A percentile compares a stretch with the other conserved stretches of the same genome.
These are phyloP conservation scores for Grus americana DNA, from an alignment of 2,113 vertebrate species.

Conservation along the genomic window DNA sequence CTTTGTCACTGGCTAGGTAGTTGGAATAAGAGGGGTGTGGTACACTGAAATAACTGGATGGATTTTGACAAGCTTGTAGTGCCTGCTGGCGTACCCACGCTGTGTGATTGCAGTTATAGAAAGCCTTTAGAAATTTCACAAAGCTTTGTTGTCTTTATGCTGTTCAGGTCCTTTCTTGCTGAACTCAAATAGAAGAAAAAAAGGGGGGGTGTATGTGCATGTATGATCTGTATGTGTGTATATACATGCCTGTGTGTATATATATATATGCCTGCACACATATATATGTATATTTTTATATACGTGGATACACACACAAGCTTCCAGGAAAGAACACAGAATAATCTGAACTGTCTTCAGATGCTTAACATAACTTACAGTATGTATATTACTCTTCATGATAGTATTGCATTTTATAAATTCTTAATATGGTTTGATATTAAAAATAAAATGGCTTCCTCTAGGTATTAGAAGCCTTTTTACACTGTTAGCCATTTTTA, in stretches of 20 bases:
- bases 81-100: neutral
- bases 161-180: neutral
- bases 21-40: conserved; percentile 31
- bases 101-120: neutral
- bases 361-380: neutral
- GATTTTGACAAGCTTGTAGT: conserved; percentile 12
- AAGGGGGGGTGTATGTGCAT: fast-evolving
- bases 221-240: neutral
- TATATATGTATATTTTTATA: neutral
- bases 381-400: neutral
- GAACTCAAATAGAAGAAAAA: neutral
- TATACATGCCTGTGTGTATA: fast-evolving
- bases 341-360: neutral
- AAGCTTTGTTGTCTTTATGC: neutral
- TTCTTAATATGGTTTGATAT: neutral
- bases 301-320: neutral
- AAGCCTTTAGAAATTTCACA: conserved; percentile 7
- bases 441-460: conserved; percentile 62
- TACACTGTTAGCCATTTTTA: conserved; percentile 30
- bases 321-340: neutral
- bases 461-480: neutral
- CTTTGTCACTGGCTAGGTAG: neutral
- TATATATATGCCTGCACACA: too few relatives aligned
- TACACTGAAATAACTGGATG: neutral
- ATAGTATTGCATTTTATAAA: neutral